These are phyloP conservation scores for Enteromius afrohamiltoni DNA, from an alignment of 2,797 vertebrate species.

Conservation along the genomic window DNA sequence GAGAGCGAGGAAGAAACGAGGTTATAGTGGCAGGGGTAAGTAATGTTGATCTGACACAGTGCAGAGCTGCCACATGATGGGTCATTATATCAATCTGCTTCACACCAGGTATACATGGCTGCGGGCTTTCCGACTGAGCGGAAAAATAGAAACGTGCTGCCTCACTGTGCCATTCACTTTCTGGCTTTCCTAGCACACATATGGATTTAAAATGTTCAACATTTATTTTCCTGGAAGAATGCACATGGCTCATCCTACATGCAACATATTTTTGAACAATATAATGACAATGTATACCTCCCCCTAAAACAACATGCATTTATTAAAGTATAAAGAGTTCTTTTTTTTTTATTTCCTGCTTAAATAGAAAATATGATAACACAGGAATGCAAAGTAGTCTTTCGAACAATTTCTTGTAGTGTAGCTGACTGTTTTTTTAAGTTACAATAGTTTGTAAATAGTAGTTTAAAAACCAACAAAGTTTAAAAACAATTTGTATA, in stretches of 20 bases:
- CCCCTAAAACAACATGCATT: neutral
- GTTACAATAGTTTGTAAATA: neutral
- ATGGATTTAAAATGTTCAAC: neutral
- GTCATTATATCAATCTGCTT: slow-evolving; percentile 37
- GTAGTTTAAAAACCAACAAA: neutral
- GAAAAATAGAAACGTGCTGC: slow-evolving; percentile 23
- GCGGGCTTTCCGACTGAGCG: slow-evolving; percentile 5
- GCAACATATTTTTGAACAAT: neutral
- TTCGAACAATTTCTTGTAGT: neutral
- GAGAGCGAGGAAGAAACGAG: slow-evolving; percentile 41
- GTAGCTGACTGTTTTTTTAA: neutral
- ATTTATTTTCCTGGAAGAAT: neutral
- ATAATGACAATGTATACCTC: neutral
- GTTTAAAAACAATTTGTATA: neutral
- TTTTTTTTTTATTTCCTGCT: neutral
- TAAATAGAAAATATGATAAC: neutral
- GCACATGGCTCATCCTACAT: neutral
- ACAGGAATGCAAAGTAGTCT: neutral
- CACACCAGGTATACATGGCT: slow-evolving; percentile 34
- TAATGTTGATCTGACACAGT: slow-evolving; percentile 44
- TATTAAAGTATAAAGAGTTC: neutral
- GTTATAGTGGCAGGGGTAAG: slow-evolving; percentile 41
- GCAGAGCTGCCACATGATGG: slow-evolving; percentile 24
- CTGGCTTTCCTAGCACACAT: neutral
- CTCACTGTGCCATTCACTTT: neutral